phyloP scores from a whole-genome alignment of 2,888 invertebrate genomes.

The Nudaria mundana region DNA sequence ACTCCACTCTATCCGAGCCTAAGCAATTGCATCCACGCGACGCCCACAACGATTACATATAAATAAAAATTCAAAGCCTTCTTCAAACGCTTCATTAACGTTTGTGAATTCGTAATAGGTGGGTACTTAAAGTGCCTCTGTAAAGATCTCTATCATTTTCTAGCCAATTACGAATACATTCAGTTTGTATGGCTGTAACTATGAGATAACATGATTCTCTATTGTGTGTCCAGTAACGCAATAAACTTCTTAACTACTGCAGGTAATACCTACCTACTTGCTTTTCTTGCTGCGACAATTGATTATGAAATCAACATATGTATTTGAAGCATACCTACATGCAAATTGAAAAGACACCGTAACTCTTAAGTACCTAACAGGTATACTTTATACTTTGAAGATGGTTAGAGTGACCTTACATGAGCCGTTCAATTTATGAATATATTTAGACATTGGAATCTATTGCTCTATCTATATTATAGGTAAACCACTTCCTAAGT shows the following conservation, averaged over 20 bases:
- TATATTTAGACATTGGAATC: no score
- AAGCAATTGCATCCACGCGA: no score
- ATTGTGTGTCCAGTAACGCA: conserved; percentile 2
- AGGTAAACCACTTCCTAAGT: no score
- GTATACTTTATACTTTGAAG: no score
- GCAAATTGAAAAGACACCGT: no score
- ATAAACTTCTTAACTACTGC: not conserved
- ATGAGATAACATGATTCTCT: conserved; percentile 8
- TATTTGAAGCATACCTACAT: no score
- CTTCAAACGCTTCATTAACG: not conserved
- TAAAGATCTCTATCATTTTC: conserved; percentile 28
- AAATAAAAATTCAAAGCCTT: not conserved
- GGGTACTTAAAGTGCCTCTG: no score
- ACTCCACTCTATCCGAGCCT: no score
- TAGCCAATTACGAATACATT: conserved; percentile 23
- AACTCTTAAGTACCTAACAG: no score
- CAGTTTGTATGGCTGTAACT: conserved; percentile 1
- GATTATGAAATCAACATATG: not conserved
- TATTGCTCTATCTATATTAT: no score
- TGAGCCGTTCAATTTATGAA: no score
- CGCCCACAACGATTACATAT: not conserved
- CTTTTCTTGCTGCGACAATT: not conserved
- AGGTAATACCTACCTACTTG: not conserved
- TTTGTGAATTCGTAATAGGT: conserved; percentile 6
- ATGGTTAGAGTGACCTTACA: no score